A percentile compares a stretch with the other conserved stretches of the same genome.
Evolutionary conservation across 2,888 invertebrate genomes (phyloP).

Genomic region (Limnephilus auricula): DNA sequence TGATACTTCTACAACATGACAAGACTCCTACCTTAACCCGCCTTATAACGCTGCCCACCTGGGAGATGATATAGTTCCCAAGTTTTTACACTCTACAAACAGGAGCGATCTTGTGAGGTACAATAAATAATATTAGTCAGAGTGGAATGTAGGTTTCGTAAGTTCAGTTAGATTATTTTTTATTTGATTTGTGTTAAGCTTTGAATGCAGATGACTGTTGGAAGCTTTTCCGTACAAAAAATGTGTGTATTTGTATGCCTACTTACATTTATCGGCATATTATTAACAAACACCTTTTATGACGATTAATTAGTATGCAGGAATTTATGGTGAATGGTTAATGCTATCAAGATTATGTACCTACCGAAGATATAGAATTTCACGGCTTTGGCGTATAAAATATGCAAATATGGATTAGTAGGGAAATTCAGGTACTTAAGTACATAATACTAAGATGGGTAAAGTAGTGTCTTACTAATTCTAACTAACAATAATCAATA

Average conservation of each 20-base stretch:
- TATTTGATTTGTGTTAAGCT: not conserved
- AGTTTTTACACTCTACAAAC: too few species aligned
- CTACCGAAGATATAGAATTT: not conserved
- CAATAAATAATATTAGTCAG: too few species aligned
- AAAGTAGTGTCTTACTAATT: not conserved
- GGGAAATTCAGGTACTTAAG: not conserved
- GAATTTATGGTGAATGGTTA: not conserved
- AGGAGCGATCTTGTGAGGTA: too few species aligned
- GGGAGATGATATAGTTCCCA: too few species aligned
- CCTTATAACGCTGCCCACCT: too few species aligned
- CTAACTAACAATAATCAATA: not conserved
- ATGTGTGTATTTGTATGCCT: not conserved
- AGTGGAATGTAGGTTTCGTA: not conserved
- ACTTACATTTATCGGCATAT: not conserved
- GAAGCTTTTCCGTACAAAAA: not conserved
- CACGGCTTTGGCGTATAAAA: not conserved
- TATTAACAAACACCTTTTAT: not conserved
- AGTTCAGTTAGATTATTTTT: too few species aligned
- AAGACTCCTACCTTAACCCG: too few species aligned
- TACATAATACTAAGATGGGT: not conserved
- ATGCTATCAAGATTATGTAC: not conserved
- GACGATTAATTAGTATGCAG: not conserved
- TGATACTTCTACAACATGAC: too few species aligned
- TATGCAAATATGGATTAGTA: not conserved
- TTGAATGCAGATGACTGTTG: not conserved